Conservation (phyloP, 2,113 vertebrate species). For the Edolisoma coerulescens region DNA sequence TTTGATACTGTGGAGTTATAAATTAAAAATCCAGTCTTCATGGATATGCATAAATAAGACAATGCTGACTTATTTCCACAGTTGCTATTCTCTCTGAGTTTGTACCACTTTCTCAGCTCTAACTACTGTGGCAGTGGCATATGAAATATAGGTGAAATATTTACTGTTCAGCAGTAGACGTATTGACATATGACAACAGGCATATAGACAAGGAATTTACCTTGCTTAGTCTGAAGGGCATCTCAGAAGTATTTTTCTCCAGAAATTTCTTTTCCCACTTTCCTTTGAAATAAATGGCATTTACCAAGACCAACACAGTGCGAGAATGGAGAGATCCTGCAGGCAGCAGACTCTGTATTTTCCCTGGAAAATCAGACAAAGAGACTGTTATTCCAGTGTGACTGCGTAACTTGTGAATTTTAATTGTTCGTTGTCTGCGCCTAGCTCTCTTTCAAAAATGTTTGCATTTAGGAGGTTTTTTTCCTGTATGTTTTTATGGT, state of each 20-base stretch:
- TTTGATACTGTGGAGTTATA: not conserved
- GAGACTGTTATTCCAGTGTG: not conserved
- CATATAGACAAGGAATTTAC: slow-evolving; percentile 46
- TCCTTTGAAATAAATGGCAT: slow-evolving; percentile 91
- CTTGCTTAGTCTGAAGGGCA: slow-evolving; percentile 80
- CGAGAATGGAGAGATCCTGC: slow-evolving; percentile 61
- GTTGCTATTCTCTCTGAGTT: not conserved
- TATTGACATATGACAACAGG: not conserved
- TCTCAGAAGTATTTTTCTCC: slow-evolving; percentile 75
- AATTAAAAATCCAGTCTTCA: not conserved
- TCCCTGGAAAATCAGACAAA: slow-evolving; percentile 71
- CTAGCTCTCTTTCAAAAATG: not conserved
- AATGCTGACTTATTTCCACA: not conserved
- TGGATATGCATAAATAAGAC: not conserved
- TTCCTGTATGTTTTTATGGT: not conserved
- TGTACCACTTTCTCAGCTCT: not conserved
- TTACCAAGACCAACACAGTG: slow-evolving; percentile 83
- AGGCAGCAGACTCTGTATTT: slow-evolving; percentile 84
- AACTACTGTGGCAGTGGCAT: not conserved
- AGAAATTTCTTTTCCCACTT: slow-evolving; percentile 80
- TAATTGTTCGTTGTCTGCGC: not conserved
- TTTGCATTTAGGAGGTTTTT: not conserved
- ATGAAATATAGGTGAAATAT: not conserved
- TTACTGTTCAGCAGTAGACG: not conserved
- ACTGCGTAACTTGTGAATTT: not conserved